These are phyloP conservation scores for Melanotaenia maccullochi DNA, from an alignment of 2,797 vertebrate species.

Conservation along the genomic window DNA sequence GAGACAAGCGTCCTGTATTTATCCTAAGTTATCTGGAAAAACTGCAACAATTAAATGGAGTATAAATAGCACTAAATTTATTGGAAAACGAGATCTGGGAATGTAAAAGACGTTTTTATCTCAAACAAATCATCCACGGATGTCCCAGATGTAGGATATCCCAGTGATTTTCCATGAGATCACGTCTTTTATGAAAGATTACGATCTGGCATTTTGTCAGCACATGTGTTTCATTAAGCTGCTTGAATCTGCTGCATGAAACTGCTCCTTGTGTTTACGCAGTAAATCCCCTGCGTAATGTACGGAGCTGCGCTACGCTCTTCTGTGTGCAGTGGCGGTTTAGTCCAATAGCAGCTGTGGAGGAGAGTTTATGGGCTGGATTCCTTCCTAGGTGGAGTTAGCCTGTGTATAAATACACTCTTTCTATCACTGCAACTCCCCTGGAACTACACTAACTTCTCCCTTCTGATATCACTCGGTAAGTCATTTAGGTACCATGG, in stretches of 20 bases:
- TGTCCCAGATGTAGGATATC: conserved; percentile 1
- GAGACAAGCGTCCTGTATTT: too few relatives aligned
- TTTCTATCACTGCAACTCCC: conserved; percentile 15
- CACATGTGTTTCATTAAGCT: conserved; percentile 26
- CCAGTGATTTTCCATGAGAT: conserved; percentile 24
- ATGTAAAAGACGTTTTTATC: not conserved
- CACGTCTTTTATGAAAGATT: conserved; percentile 15
- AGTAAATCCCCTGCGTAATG: not conserved
- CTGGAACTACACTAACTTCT: conserved; percentile 42
- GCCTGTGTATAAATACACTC: conserved; percentile 65
- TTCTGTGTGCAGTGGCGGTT: conserved; percentile 13
- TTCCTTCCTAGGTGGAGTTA: conserved; percentile 74
- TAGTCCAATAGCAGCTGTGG: conserved; percentile 44
- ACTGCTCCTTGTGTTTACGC: conserved; percentile 22
- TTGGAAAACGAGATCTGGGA: not conserved
- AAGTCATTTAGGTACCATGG: conserved; percentile 27
- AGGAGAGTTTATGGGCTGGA: conserved; percentile 44
- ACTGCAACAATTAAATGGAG: not conserved
- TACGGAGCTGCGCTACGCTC: not conserved
- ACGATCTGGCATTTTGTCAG: not conserved
- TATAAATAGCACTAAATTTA: not conserved
- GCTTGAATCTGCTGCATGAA: conserved; percentile 10
- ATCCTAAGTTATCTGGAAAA: too few relatives aligned
- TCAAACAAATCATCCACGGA: not conserved
- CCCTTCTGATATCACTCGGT: conserved; percentile 44